Conservation (phyloP, 2,797 vertebrate species). For the Glossophaga mutica region DNA sequence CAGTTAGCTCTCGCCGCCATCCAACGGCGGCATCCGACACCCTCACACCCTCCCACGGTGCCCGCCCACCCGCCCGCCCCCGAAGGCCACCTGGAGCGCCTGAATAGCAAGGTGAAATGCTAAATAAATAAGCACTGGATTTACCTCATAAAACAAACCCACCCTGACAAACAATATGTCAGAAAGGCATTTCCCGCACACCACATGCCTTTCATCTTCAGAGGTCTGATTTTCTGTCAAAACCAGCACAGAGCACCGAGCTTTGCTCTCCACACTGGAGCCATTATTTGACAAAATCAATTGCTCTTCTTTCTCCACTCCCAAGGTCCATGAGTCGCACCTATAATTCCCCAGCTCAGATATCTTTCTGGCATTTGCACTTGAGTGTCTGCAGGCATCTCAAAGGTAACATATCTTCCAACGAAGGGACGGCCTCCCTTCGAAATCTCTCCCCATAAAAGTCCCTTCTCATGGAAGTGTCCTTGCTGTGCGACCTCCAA, state of each 20-base stretch:
- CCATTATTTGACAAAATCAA: background rate
- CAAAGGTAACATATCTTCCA: background rate
- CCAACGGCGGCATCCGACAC: background rate
- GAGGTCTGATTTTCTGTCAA: background rate
- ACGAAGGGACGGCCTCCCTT: background rate
- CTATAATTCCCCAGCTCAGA: background rate
- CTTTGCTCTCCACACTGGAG: background rate
- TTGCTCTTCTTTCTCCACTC: background rate
- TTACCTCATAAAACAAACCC: background rate
- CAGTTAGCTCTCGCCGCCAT: background rate
- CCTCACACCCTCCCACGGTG: background rate
- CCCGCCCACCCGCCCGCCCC: background rate
- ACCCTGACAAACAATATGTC: background rate
- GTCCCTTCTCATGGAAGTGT: background rate
- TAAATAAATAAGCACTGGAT: background rate
- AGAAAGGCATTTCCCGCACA: background rate
- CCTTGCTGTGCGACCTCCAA: rapidly evolving
- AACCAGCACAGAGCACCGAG: background rate
- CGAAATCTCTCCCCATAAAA: background rate
- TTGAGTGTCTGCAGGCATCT: background rate
- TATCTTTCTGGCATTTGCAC: background rate
- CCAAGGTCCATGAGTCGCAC: background rate
- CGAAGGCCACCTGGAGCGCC: background rate
- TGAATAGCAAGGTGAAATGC: background rate
- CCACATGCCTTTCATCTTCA: background rate